Base-by-base conservation (phyloP, 2,113 vertebrate genomes). In the Hirundichthys speculiger region DNA sequence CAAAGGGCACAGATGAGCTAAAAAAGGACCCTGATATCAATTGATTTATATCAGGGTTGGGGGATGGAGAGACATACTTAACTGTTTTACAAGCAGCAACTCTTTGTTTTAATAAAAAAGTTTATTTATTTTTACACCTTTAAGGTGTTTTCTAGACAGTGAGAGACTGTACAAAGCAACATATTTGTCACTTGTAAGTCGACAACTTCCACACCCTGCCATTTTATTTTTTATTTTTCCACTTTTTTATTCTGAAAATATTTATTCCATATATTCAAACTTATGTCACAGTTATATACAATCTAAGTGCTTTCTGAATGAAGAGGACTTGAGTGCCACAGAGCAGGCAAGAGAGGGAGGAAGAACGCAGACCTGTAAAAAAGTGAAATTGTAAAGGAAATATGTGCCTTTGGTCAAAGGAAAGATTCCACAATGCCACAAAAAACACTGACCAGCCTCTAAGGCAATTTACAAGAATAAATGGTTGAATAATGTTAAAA, bases 211-310 rank as follows among this genome's bases (percentile, higher is more conserved):
- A 12, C 56, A 66, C 82, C 75, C 70, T 63, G 68, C 62, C 13
- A 78, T 85, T 90, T 85, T 89, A 80, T 78, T 88, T 63, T 19
- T 72, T 63, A 85, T 88, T 85, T 80, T 82, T 69, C 70, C 82
- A 82, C 66, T 50, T 75, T 90, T 92, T 92, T 92, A 30, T 88
- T 87, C 75, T 74, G 83, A 92, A 92, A 92, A 92, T 90, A 92
- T 90, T 91, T 87, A 84, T 85, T 90, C 88, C 77, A 86, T 92
- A 84, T 91, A 89, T 91, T 87, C 81, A 90, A 90, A 92, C 89
- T 80, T 75, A 91, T 91, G 79, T 93, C 91, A 93, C 92, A 91
- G 89, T 91, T 90, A 88, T 92, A 79, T 93, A 93, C 91, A 93
- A 89, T 92, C 85, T 87, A 92, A 93, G 91, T 92, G 90, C 90